Evolutionary conservation across 2,797 vertebrate genomes (phyloP).

Genomic region (Paedocypris micromegethes): DNA sequence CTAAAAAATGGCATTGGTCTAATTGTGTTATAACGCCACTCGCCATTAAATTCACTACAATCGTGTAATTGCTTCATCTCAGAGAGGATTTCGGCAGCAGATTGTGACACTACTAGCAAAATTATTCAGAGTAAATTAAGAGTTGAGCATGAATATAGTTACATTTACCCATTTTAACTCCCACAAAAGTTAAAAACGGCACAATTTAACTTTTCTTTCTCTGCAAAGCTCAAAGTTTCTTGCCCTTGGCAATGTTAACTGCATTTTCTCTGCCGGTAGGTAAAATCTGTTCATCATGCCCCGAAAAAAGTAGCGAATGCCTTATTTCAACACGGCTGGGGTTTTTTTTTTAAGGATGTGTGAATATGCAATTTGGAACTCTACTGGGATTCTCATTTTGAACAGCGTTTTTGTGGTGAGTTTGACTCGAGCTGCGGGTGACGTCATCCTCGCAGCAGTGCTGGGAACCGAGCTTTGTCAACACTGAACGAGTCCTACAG

Average conservation of each 20-base stretch:
- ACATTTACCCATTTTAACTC: slow-evolving; percentile 1
- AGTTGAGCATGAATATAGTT: slow-evolving; percentile 1
- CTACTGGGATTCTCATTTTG: background rate
- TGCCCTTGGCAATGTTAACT: slow-evolving; percentile 67
- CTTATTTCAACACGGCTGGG: background rate
- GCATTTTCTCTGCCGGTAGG: slow-evolving; percentile 62
- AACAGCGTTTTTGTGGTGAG: background rate
- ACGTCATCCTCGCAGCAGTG: slow-evolving; percentile 67
- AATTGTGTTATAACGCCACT: too few species aligned
- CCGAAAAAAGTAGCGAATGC: slow-evolving; percentile 22
- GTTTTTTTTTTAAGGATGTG: slow-evolving; percentile 21
- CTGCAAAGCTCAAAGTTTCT: slow-evolving; percentile 60
- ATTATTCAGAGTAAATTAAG: slow-evolving; percentile 1
- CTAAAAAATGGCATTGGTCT: background rate
- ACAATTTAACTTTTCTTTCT: slow-evolving; percentile 3
- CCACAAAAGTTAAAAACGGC: slow-evolving; percentile 5
- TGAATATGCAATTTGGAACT: slow-evolving; percentile 5
- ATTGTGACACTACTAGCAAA: background rate
- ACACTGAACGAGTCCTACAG: slow-evolving; percentile 64
- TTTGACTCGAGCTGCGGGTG: slow-evolving; percentile 49
- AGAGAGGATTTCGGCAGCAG: too few species aligned
- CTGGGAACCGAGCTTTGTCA: slow-evolving; percentile 74
- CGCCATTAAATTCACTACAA: too few species aligned
- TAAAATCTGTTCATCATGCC: slow-evolving; percentile 63
- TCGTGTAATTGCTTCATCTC: too few species aligned